Base-by-base conservation (phyloP, 1,140 invertebrate genomes). In the Maniola jurtina region DNA sequence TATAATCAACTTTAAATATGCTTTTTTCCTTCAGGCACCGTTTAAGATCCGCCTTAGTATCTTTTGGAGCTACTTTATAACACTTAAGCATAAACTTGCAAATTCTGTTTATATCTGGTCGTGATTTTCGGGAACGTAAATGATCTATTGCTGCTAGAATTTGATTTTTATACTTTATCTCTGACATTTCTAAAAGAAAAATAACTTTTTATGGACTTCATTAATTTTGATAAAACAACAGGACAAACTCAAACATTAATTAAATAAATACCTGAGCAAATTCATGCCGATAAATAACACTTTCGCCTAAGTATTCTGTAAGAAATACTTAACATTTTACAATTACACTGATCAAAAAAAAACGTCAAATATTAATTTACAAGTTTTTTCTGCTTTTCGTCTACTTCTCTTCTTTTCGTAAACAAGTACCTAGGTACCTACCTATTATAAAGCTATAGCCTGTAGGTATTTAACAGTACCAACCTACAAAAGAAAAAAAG, bases 131-230 rank as follows among this genome's bases (percentile, higher is more conserved):
- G 36, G 93, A 92, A 61, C 96, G 93, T 75, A 97, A 91, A 83
- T 96, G 95, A 91, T 97, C 96, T 80, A 97, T 97, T 71, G 96
- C 95, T 80, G 96, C 95, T 67, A 97, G 92, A 82, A 97, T 96
- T 78, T 93, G 92, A 70, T 95, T 93, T 86, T 94, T 93, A 89
- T 95, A 93, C 75, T 93, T 93, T 81, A 93, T 93, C 79, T 92
- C 91, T 86, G 88, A 89, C 73, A 88, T 89, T 81, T 88, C 88
- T 90, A 80, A 71, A 85, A 76, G 57, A 68, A 69, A 78, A 72
- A 70, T 61, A 58, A 68, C 56, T 70, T 61, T 63, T 38, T 36
- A 15, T 36, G n/a, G 40, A 48, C 33, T 45, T 54, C 45, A 33
- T 62, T 45, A 52, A 40, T 45, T 45, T 45, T 48, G 0, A 34